phyloP scores from a whole-genome alignment of 1,140 invertebrate species.

The Drosophila prosaltans region DNA sequence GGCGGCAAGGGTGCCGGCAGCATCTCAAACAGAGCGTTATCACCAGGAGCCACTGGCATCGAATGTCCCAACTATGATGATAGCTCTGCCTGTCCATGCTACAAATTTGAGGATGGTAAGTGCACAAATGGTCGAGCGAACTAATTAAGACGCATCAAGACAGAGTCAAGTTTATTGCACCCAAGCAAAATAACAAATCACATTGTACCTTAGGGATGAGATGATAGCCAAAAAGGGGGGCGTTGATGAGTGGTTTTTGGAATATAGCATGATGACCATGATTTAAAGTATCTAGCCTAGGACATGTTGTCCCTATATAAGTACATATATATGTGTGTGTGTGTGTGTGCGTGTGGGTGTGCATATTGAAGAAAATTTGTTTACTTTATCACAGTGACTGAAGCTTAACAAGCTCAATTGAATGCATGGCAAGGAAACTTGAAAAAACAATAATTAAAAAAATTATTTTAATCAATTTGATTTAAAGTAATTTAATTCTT shows the following conservation, averaged over 20 bases:
- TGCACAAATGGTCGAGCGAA: slow-evolving; percentile 51
- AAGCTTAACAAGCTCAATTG: neutral
- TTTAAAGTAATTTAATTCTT: no score
- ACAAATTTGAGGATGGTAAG: slow-evolving; percentile 93
- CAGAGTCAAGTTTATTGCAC: slow-evolving; percentile 59
- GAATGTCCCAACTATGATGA: slow-evolving; percentile 88
- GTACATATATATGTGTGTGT: neutral
- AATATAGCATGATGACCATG: slow-evolving; percentile 27
- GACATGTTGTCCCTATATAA: slow-evolving; percentile 20
- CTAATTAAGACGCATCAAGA: slow-evolving; percentile 58
- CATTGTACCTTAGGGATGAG: neutral
- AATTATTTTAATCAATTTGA: no score
- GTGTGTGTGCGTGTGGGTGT: neutral
- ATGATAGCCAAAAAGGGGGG: neutral
- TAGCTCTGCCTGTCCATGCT: slow-evolving; percentile 93
- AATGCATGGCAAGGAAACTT: no score
- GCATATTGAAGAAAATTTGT: slow-evolving; percentile 1
- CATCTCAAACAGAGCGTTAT: slow-evolving; percentile 22
- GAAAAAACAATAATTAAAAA: no score
- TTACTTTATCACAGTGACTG: neutral
- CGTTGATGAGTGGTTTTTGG: neutral
- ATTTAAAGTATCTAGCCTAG: slow-evolving; percentile 34
- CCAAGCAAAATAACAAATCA: slow-evolving; percentile 52
- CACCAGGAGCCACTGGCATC: slow-evolving; percentile 62
- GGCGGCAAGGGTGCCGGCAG: neutral